These are phyloP conservation scores for Ormyrus nitidulus DNA, from an alignment of 2,888 invertebrate species.

Conservation along the genomic window DNA sequence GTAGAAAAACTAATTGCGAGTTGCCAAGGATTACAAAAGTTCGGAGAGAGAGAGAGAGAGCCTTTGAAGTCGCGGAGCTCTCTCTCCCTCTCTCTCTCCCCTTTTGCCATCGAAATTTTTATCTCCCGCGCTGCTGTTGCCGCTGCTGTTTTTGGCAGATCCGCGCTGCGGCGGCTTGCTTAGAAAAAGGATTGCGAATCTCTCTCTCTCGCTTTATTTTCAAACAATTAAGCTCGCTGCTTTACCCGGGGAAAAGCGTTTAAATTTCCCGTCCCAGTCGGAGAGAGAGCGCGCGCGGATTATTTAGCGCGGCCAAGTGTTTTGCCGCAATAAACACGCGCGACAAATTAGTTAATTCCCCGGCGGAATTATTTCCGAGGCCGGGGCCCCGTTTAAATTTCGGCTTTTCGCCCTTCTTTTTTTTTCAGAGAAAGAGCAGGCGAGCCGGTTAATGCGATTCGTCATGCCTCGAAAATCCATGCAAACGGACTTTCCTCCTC, in stretches of 20 bases:
- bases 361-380: slow-evolving; percentile 5
- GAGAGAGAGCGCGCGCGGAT: not conserved
- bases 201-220: no score
- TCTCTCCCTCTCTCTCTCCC: no score
- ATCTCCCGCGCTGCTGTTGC: slow-evolving; percentile 17
- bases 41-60: no score
- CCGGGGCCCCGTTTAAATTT: slow-evolving; percentile 30
- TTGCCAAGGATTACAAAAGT: no score
- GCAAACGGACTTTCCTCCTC: slow-evolving; percentile 41
- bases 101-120: no score
- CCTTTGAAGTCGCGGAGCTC: no score
- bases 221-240: not conserved
- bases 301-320: slow-evolving; percentile 6
- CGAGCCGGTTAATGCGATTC: slow-evolving; percentile 45
- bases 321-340: slow-evolving; percentile 35
- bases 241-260: slow-evolving; percentile 10
- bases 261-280: slow-evolving; percentile 6
- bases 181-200: not conserved
- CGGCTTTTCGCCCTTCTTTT: slow-evolving; percentile 6
- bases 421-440: not conserved
- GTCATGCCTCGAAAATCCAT: slow-evolving; percentile 54
- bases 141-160: slow-evolving; percentile 37
- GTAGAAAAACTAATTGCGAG: no score
- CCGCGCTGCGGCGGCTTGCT: slow-evolving; percentile 7
- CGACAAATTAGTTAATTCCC: slow-evolving; percentile 37